Conservation (phyloP, 2,113 vertebrate species). For the Gobio gobio region DNA sequence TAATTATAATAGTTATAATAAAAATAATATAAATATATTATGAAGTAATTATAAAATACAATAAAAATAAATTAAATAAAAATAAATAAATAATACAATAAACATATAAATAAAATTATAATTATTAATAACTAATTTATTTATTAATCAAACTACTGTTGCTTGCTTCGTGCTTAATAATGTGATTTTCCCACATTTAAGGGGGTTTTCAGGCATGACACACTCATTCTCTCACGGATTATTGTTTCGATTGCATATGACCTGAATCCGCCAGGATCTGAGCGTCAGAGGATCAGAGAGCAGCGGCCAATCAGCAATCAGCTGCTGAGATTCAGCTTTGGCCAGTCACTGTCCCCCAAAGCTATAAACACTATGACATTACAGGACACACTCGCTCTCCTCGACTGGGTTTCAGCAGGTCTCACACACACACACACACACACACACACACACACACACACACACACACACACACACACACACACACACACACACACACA, state of each 20-base stretch:
- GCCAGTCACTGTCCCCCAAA: background rate
- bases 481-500: no score
- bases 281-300: constrained; percentile 8
- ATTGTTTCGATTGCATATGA: background rate
- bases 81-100: no score
- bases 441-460: no score
- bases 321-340: background rate
- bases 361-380: background rate
- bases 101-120: background rate
- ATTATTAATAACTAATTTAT: background rate
- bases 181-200: background rate
- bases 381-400: background rate
- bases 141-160: background rate
- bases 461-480: no score
- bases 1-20: no score
- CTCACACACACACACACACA: background rate
- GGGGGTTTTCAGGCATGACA: background rate
- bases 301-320: background rate
- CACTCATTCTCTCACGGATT: background rate
- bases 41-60: no score
- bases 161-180: background rate
- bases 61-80: no score
- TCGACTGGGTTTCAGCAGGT: background rate
- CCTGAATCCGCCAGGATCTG: background rate
- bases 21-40: no score